Evolutionary conservation across 2,113 vertebrate genomes (phyloP), one percentile per base, ranked within the genome.

Genomic region (Actinemys pallida): DNA sequence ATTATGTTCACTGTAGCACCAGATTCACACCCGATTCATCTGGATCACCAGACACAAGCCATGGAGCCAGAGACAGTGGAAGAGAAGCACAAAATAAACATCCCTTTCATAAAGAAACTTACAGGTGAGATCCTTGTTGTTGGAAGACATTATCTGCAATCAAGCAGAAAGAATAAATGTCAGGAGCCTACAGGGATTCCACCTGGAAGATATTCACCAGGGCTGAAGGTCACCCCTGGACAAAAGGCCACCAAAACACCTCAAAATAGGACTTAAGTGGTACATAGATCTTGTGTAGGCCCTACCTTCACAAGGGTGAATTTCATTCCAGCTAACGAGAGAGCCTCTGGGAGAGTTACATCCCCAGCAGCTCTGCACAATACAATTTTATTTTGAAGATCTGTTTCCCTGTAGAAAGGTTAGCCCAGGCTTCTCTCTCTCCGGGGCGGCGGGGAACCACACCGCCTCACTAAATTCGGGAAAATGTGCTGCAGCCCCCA

Each of bases 31-130:
- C 75, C 42, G 86, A 24, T 80, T 78, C 5, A 47, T 52, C 85
- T 85, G 54, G 39, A 62, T 29, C 10, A 5, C 45, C 49, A 79
- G 86, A n/a, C 65, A 85, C 54, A 92, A 92, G 49, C 6, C 62
- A 56, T 31, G 81, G 42, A 96, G 89, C 82, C 53, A 87, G 84
- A 78, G 83, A 8, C 35, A 82, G 24, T 82, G 78, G 10, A 72
- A 69, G n/a, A 12, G 14, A 93, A 84, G 78, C 16, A 9, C 62
- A 83, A 93, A 86, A 81, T 89, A 92, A 96, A 50, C 4, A 9
- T 83, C 59, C 87, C 59, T 88, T 97, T 97, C 87, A 87, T 86
- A 91, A 86, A 90, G 75, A 96, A 87, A 47, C 86, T 94, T 53
- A 80, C 27, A 94, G 93, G 91, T 90, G 62, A 97, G 80, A 90